Percentiles rank a stretch among this genome's conserved stretches.
phyloP scores from a whole-genome alignment of 2,888 invertebrate genomes.

The Ectropis crepuscularia region DNA sequence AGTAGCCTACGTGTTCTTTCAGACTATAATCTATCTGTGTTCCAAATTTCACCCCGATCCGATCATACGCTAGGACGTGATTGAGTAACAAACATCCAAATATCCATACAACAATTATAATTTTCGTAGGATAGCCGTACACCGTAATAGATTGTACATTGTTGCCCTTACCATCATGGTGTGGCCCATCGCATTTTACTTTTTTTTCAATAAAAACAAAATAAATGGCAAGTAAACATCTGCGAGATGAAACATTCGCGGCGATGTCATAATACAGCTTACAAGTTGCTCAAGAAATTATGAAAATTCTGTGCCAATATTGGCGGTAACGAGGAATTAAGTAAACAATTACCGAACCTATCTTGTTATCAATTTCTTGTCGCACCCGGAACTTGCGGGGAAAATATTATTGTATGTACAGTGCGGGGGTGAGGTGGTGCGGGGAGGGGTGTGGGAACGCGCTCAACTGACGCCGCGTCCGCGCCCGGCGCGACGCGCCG shows the following conservation, averaged over 20 bases:
- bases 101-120: no score
- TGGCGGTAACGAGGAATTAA: slow-evolving; percentile 24
- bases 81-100: no score
- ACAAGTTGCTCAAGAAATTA: slow-evolving; percentile 15
- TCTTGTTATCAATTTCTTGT: slow-evolving; percentile 41
- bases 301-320: slow-evolving; percentile 20
- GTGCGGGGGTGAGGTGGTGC: slow-evolving; percentile 45
- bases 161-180: no score
- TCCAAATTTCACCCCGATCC: no score
- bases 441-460: slow-evolving; percentile 60
- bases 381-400: slow-evolving; percentile 37
- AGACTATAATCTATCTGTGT: no score
- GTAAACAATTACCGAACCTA: slow-evolving; percentile 33
- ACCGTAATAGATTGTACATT: no score
- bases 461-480: slow-evolving; percentile 64
- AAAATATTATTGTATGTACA: slow-evolving; percentile 59
- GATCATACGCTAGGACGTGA: no score
- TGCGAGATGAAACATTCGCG: background rate
- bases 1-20: no score
- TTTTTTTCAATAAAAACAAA: background rate
- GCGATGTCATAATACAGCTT: background rate
- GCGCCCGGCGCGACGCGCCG: slow-evolving; percentile 48
- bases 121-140: no score
- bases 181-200: no score
- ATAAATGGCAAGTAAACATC: background rate